Percentiles rank a stretch among this genome's conserved stretches.
Evolutionary conservation across 2,888 invertebrate genomes (phyloP).

Genomic region (Drosophila quasianomalipes): DNA sequence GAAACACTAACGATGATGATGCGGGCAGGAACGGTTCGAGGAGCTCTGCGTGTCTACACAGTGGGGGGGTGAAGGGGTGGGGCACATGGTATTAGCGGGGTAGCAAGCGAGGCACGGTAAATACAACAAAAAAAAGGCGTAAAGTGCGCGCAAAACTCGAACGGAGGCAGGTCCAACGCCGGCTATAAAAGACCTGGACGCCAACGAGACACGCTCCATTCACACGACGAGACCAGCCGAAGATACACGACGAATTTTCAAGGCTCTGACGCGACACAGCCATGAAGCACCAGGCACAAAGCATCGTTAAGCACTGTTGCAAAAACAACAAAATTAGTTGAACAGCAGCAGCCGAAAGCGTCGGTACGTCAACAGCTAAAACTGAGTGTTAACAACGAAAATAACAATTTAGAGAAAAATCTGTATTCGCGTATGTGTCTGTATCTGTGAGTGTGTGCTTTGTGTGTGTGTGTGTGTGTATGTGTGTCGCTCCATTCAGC

Average conservation of each 20-base stretch:
- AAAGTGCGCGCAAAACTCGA: constrained; percentile 35
- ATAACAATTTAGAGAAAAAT: constrained; percentile 42
- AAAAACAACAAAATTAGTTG: constrained; percentile 63
- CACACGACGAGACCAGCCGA: constrained; percentile 50
- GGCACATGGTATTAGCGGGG: background rate
- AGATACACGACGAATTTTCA: constrained; percentile 42
- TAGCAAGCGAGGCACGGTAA: constrained; percentile 1
- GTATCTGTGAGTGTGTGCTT: constrained; percentile 5
- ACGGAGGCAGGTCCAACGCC: constrained; percentile 16
- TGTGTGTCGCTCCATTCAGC: constrained; percentile 15
- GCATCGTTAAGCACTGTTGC: constrained; percentile 44
- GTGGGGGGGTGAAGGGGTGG: background rate
- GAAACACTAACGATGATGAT: constrained; percentile 58
- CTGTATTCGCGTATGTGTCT: constrained; percentile 8
- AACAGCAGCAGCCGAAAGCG: constrained; percentile 64
- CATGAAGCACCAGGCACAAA: constrained; percentile 20
- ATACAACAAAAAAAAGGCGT: constrained; percentile 37
- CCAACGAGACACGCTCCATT: constrained; percentile 64
- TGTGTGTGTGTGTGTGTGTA: background rate
- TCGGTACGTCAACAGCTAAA: constrained; percentile 39
- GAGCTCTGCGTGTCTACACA: constrained; percentile 31
- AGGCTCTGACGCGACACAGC: constrained; percentile 18
- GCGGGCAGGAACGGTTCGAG: constrained; percentile 17
- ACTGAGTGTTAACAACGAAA: constrained; percentile 46
- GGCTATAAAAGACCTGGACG: constrained; percentile 73